Percentiles rank a stretch among this genome's conserved stretches.
These are phyloP conservation scores for Menidia beryllina DNA, from an alignment of 2,113 vertebrate species.

Conservation along the genomic window DNA sequence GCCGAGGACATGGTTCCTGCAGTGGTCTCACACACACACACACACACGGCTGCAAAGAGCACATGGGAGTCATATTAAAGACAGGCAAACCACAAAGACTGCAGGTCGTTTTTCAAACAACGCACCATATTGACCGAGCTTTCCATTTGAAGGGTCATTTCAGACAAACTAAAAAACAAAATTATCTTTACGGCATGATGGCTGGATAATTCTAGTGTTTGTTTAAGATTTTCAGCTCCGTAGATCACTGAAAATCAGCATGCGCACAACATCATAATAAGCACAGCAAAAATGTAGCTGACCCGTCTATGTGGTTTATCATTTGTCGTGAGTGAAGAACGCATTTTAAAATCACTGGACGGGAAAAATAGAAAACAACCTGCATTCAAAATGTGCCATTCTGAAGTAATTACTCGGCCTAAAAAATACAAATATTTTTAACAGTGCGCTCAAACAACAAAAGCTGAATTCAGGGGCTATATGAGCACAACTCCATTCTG, in stretches of 20 bases:
- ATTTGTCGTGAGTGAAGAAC: too few relatives aligned
- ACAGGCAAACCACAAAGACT: not conserved
- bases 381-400: too few relatives aligned
- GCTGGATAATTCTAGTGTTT: accelerated
- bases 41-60: not conserved
- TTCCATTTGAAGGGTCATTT: not conserved
- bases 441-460: too few relatives aligned
- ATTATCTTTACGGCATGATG: not conserved
- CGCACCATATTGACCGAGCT: not conserved
- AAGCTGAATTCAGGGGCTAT: too few relatives aligned
- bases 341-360: not conserved
- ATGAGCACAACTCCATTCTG: too few relatives aligned
- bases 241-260: not conserved
- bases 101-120: not conserved
- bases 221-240: not conserved
- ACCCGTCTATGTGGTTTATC: too few relatives aligned
- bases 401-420: too few relatives aligned
- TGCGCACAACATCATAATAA: not conserved
- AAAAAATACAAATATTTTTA: too few relatives aligned
- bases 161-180: not conserved
- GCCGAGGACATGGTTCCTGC: not conserved
- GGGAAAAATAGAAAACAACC: not conserved
- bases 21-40: not conserved
- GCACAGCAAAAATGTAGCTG: not conserved
- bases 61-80: not conserved